Evolutionary conservation across 2,888 invertebrate genomes (phyloP).

Genomic region (Portevinia maculata): DNA sequence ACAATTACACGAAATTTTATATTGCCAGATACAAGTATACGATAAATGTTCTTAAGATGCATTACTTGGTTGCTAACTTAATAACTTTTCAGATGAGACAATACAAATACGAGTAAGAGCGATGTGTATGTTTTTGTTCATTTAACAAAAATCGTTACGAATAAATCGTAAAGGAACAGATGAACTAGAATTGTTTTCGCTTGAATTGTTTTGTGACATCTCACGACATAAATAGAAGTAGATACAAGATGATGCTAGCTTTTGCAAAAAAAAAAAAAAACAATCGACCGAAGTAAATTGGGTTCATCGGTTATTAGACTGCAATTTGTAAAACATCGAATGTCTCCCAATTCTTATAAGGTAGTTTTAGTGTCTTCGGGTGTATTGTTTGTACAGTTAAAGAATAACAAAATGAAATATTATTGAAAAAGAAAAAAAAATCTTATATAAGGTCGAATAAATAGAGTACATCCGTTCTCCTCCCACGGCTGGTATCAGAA

Average conservation of each 20-base stretch:
- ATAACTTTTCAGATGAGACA: conserved; percentile 68
- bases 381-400: conserved; percentile 10
- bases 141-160: conserved; percentile 51
- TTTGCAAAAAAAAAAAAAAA: conserved; percentile 58
- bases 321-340: conserved; percentile 61
- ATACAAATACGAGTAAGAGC: conserved; percentile 26
- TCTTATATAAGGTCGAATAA: conserved; percentile 66
- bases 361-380: conserved; percentile 3
- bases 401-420: conserved; percentile 11
- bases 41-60: conserved; percentile 44
- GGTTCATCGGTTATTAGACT: conserved; percentile 58
- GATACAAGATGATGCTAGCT: conserved; percentile 64
- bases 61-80: conserved; percentile 53
- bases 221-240: conserved; percentile 73
- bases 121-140: conserved; percentile 24
- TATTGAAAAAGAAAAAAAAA: conserved; percentile 16
- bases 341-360: conserved; percentile 17
- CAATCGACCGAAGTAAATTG: conserved; percentile 48
- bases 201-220: conserved; percentile 73
- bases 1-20: no score
- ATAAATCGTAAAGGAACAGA: conserved; percentile 33
- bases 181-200: conserved; percentile 66
- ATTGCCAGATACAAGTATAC: conserved; percentile 6
- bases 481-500: conserved; percentile 44
- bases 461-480: conserved; percentile 72